A percentile compares a stretch with the other conserved stretches of the same genome.
Evolutionary conservation across 1,140 invertebrate species (phyloP).

Genomic region (Brachionus koreanus): DNA sequence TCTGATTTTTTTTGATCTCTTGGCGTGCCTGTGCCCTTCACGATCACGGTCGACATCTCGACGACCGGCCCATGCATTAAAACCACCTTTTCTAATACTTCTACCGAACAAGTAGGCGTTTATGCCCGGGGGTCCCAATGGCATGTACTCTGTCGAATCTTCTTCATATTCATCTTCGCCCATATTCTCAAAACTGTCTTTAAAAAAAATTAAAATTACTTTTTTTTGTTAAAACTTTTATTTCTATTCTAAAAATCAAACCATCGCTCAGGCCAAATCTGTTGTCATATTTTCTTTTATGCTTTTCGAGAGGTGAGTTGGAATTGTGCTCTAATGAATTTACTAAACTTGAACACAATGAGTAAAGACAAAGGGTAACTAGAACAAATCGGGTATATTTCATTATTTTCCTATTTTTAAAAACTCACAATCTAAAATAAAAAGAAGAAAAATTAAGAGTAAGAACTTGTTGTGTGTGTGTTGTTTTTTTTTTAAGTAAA

Average conservation of each 20-base stretch:
- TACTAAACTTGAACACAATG: neutral
- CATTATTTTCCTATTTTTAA: neutral
- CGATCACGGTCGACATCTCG: neutral
- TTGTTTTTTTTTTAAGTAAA: neutral
- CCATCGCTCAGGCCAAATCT: conserved; percentile 1
- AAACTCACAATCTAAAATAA: neutral
- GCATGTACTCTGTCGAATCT: neutral
- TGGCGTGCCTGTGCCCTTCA: neutral
- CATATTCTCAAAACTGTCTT: neutral
- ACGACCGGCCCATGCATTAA: conserved; percentile 42
- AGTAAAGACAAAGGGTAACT: neutral
- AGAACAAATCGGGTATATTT: neutral
- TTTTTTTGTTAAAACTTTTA: neutral
- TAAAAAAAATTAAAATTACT: neutral
- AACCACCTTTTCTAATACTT: conserved; percentile 32
- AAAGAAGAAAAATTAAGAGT: neutral
- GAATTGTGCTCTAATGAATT: neutral
- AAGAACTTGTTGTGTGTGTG: neutral
- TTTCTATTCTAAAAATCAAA: neutral
- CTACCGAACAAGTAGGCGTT: conserved; percentile 6
- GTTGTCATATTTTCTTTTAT: neutral
- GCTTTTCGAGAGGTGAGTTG: neutral
- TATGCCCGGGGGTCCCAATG: conserved; percentile 6
- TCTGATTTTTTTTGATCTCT: conserved; percentile 2
- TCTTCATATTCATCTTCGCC: conserved; percentile 1